Conservation (phyloP, 35 echinoderm and acorn worm genomes). For the Apostichopus californicus region DNA sequence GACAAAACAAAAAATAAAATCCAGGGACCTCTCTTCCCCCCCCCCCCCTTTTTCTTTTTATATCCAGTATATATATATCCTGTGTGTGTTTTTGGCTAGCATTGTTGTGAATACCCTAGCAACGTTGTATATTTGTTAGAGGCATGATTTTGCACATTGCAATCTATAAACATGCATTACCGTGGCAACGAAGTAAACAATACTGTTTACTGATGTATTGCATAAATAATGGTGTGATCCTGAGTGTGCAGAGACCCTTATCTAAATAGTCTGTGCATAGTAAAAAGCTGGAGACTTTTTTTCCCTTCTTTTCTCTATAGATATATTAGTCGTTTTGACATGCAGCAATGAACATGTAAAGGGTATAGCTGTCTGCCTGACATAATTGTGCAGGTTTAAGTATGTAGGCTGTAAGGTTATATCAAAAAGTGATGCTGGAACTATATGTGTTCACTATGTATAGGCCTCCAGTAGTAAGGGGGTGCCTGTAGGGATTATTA, state of each 20-base stretch:
- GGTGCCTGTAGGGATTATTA: too few species aligned
- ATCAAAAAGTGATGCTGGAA: too few species aligned
- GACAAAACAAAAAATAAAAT: neutral
- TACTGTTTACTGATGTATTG: conserved; percentile 23
- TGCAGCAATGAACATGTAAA: too few species aligned
- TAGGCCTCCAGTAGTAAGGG: too few species aligned
- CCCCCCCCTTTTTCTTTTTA: neutral
- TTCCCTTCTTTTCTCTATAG: too few species aligned
- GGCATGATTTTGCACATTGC: conserved; percentile 32
- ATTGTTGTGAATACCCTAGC: conserved; percentile 27
- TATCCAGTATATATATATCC: neutral
- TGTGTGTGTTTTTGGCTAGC: conserved; percentile 2
- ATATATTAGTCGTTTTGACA: too few species aligned
- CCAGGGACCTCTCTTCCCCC: neutral
- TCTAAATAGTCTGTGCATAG: neutral
- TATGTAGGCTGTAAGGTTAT: too few species aligned
- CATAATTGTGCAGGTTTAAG: too few species aligned
- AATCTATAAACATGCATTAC: conserved; percentile 23
- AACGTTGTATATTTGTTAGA: conserved; percentile 35
- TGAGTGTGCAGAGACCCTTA: neutral
- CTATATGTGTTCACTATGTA: too few species aligned
- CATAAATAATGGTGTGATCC: conserved; percentile 1
- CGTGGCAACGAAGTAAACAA: conserved; percentile 26
- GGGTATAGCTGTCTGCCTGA: too few species aligned
- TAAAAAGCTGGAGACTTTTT: too few species aligned